Evolutionary conservation across 2,888 invertebrate species (phyloP), one percentile per base, ranked within the genome.

Genomic region (Andrena bicolor): DNA sequence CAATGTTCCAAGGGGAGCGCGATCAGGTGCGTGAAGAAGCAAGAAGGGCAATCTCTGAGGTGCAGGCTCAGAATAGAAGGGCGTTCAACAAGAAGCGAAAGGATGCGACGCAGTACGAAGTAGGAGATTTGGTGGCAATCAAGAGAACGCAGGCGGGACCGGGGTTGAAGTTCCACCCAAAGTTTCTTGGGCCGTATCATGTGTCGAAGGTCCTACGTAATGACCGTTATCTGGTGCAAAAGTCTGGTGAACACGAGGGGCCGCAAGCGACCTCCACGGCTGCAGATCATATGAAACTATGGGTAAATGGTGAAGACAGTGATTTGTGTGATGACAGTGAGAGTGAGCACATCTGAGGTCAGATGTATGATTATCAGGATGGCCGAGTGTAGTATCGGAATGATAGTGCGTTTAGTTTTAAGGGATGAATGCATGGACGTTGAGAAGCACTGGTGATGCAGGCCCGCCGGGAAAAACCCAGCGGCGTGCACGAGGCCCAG

Each of bases 201-300:
- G n/a, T 64, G 4, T 2, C 6, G 4, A 64, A 26, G 3, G 26
- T 16, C 0, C 13, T 64, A 16, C 41, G 64, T 8, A 64, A 26
- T 1, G n/a, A 64, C 20, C 48, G 64, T 26, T 30, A 35, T 35
- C 35, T 35, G 35, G 35, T 35, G 35, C 8, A 35, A 35, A 35
- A 35, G 2, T 35, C 2, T 0, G 35, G 35, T 32, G 32, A 32
- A 2, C 32, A 32, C 63, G 63, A 64, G 23, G 41, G 41, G 1
- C 64, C 13, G 16, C 64, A 23, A 16, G 26, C 26, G 13, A 64
- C 64, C 4, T 64, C 64, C 13, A 64, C 64, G 20, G 41, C 41
- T 10, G 41, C 64, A 35, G 35, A 35, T 35, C 10, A 35, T 0
- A 35, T 35, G 35, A 35, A 35, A 1, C 10, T 35, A 35, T 64